Evolutionary conservation across 2,113 vertebrate species (phyloP), one percentile per base, ranked within the genome.

Genomic region (Ictalurus furcatus): DNA sequence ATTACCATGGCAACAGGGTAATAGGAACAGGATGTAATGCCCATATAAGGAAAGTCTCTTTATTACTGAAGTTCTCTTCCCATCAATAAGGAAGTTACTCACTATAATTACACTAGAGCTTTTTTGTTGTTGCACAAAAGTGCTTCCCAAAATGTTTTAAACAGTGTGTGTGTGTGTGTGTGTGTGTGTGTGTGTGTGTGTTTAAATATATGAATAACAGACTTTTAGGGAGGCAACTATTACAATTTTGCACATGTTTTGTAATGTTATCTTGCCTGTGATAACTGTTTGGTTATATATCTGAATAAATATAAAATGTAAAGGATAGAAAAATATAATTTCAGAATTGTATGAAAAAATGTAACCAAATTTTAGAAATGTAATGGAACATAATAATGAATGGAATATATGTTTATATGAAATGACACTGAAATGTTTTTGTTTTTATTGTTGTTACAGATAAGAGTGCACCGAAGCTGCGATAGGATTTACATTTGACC

Each of bases 371-470:
- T 61, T 61, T 61, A 6, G 19, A 61, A 63, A 56, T 56, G 23
- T 28, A 28, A 28, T 12, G 23, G 8, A n/a, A 67, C 11, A 67
- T 30, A 16, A 69, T 12, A 30, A 30, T 30, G 0, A 30, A 30
- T 13, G n/a, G 30, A 30, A 69, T 69, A n/a, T 14, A 4, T 3
- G 23, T n/a, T 2, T 48, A 48, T 44, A 65, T 65, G 63, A 67
- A 71, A 71, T 34, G 67, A 34, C 30, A 34, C 30, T 34, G 30
- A 74, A 44, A 79, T 79, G 40, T 21, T 81, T n/a, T 81, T 56
- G 6, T 34, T 81, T 81, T 81, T 58, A 21, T 81, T 81, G 79
- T 81, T 81, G 79, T 81, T 81, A 19, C 79, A 81, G 79, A 58
- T 54, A 14, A 80, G 48, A 79, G 28, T 73, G 48, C n/a, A 21